Evolutionary conservation across 2,888 invertebrate species (phyloP).

Genomic region (Cataglyphis altisquamis): DNA sequence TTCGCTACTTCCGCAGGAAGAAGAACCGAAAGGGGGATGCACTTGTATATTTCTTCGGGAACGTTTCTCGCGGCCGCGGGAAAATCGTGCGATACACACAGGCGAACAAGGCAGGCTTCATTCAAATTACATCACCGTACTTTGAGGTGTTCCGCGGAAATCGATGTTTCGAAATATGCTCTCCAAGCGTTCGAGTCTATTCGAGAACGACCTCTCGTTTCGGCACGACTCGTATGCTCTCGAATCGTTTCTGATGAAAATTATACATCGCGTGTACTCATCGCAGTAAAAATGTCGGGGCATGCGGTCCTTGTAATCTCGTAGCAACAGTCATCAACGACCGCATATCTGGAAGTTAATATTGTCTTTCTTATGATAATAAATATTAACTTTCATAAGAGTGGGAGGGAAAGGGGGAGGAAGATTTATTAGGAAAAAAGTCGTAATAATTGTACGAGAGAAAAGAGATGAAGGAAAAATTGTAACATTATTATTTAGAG

Average conservation of each 20-base stretch:
- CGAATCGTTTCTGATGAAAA: constrained; percentile 36
- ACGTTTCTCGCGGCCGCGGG: constrained; percentile 29
- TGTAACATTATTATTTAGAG: not conserved
- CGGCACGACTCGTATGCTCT: constrained; percentile 3
- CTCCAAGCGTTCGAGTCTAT: not conserved
- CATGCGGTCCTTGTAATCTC: not conserved
- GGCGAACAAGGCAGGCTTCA: not conserved
- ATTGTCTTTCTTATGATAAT: not conserved
- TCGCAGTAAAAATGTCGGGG: constrained; percentile 7
- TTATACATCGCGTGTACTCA: not conserved
- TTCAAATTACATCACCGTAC: constrained; percentile 28
- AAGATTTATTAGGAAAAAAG: not conserved
- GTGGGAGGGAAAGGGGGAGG: not conserved
- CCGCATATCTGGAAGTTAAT: not conserved
- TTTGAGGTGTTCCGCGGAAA: constrained; percentile 10
- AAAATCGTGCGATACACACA: not conserved
- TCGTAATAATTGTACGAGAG: not conserved
- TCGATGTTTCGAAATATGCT: constrained; percentile 35
- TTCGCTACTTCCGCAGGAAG: constrained; percentile 56
- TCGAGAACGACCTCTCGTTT: not conserved
- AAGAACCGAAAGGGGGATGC: constrained; percentile 57
- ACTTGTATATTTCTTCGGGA: constrained; percentile 52
- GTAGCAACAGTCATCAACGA: constrained; percentile 5
- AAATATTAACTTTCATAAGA: not conserved
- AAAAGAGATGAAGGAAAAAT: not conserved